Base-by-base conservation (phyloP, 2,113 vertebrate species). In the Eudyptes chrysolophus region DNA sequence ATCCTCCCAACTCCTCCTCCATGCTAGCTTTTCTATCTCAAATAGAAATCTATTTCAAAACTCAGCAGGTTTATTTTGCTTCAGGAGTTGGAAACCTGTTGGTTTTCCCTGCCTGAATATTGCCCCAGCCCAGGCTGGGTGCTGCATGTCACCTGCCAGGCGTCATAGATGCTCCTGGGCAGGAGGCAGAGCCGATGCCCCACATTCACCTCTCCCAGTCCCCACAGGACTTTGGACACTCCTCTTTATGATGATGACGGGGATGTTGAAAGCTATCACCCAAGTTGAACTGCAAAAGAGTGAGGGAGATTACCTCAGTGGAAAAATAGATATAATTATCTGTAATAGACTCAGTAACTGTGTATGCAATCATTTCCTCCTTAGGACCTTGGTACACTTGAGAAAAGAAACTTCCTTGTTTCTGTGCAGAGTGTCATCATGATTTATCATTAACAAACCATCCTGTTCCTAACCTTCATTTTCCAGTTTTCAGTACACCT, bases 381-480 rank as follows among this genome's bases (percentile, higher is more conserved):
- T 55, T 18, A 54, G 77, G 71, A 58, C 62, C 46, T 76, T 60
- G 60, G 42, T 71, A 52, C 42, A 66, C 62, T 22, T 25, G 62
- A 91, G 74, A 90, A 83, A n/a, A 90, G 34, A 92, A 94, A 64
- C 75, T 92, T 95, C 87, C 82, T 78, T 58, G 32, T 96, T 92
- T 77, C 62, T 70, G 40, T 64, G 54, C 32, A 27, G 9, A 44
- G 6, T 74, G 42, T 87, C n/a, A 25, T 46, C 66, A 55, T 49
- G 16, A 57, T 20, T 84, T 87, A 26, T 80, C 51, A 24, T 38
- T 49, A 69, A 36, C 49, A 58, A 91, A 26, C 14, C 18, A 62
- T 4, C 32, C 36, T 61, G n/a, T 32, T 61, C 42, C 54, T 25
- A 89, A 66, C 12, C 25, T 92, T 87, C 3, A 13, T 76, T 72